Evolutionary conservation across 2,888 invertebrate species (phyloP), one percentile per base, ranked within the genome.

Genomic region (Lydus trimaculatus): DNA sequence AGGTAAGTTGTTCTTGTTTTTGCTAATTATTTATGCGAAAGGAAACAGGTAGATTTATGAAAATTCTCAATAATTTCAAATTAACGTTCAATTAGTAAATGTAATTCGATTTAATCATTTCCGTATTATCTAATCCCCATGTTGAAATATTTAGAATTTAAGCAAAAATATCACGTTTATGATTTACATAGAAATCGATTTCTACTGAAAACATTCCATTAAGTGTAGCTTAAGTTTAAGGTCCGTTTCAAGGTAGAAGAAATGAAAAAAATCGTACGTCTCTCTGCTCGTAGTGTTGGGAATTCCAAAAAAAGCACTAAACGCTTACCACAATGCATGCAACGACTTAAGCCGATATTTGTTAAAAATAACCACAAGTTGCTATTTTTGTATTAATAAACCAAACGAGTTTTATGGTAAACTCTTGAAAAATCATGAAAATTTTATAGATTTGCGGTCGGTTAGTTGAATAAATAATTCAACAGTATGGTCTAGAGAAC

Each of bases 1-100:
- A 76, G 82, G 84, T 84, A 75, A 76, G 78, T 31, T 13, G 11
- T 33, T 36, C 2, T 36, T 36, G 7, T 36, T 13, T n/a, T 8
- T n/a, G 7, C 6, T 43, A 5, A n/a, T n/a, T 39, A n/a, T n/a
- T 17, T n/a, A 43, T 17, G n/a, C 36, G 11, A n/a, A 2, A 39
- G 4, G 3, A n/a, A 43, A 7, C 17, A 6, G n/a, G 17, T 5
- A n/a, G 0, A n/a, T 39, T 39, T 39, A 39, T 43, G n/a, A 17
- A 6, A 17, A 17, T 17, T 43, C n/a, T 39, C 1, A n/a, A 43
- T 17, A 3, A 56, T 3, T 56, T 13, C n/a, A 15, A 13, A 56
- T 25, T 25, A 56, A 15, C 1, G 25, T 25, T 56, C 25, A 56
- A 56, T 23, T 15, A 56, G 1, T 56, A 7, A 43, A 0, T 56